Evolutionary conservation across 2,797 vertebrate species (phyloP).

Genomic region (Lithobates pipiens): DNA sequence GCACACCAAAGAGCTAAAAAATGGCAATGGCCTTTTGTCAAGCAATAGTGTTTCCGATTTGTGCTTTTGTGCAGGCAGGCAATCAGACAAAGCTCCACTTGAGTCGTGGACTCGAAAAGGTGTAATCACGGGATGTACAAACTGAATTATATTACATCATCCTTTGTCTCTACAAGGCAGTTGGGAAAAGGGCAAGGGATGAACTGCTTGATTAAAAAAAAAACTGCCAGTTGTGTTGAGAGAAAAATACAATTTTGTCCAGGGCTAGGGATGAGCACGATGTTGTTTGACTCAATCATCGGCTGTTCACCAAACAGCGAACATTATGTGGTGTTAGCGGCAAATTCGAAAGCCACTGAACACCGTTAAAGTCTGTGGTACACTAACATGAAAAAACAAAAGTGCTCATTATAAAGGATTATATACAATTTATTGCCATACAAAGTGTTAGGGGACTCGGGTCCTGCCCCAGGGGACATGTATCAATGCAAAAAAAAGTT

Average conservation of each 20-base stretch:
- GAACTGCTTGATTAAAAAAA: background rate
- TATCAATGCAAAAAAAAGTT: no score
- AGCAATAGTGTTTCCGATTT: background rate
- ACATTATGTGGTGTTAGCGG: no score
- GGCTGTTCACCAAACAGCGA: no score
- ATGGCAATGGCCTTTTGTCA: background rate
- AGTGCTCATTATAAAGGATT: no score
- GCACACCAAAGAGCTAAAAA: background rate
- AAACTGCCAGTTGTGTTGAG: background rate
- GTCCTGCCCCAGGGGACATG: no score
- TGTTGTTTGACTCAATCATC: no score
- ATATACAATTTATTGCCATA: no score
- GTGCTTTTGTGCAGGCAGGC: background rate
- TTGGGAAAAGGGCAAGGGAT: background rate
- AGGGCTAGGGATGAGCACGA: no score
- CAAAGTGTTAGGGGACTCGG: no score
- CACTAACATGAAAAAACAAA: no score
- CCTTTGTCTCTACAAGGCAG: constrained; percentile 5
- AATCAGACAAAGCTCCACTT: background rate
- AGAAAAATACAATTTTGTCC: background rate
- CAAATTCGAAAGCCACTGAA: no score
- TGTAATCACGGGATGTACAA: constrained; percentile 17
- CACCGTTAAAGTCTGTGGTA: no score
- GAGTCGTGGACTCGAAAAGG: background rate
- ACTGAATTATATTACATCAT: constrained; percentile 27